Evolutionary conservation across 2,888 invertebrate species (phyloP), one percentile per base, ranked within the genome.

Genomic region (Arrhopalites spinosus): DNA sequence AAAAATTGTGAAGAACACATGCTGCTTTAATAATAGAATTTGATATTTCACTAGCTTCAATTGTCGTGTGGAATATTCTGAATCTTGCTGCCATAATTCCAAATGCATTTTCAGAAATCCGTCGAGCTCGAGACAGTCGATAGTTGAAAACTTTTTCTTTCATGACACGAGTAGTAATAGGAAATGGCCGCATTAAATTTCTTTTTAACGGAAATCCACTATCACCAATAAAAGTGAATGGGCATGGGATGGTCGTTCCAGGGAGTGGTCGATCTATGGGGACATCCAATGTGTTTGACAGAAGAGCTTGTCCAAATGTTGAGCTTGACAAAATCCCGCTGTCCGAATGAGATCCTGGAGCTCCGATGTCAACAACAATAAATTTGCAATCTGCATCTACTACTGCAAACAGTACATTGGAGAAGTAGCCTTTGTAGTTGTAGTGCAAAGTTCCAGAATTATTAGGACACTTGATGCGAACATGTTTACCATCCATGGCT

Each of bases 381-480:
- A n/a, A n/a, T n/a, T n/a, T n/a, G n/a, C n/a, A n/a, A n/a, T 68
- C 27, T 15, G 68, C 68, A n/a, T 68, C 68, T 47, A 45, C 20
- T 2, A 50, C 2, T 27, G 68, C 68, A 2, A 68, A 27, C 7
- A 68, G 43, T 15, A 50, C 68, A 15, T 45, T 11, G 1, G 68
- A 68, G 27, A 68, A 68, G 17, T n/a, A 68, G 13, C 68, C 68
- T n/a, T 20, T 47, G 27, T 50, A 68, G 25, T 68, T 50, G 27
- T 50, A 68, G 15, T 50, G 47, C 1, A n/a, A 1, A 27, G 45
- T 68, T 13, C 50, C 47, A 50, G 68, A 50, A 17, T 68, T 68
- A 13, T 23, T 23, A 1, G 68, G 43, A 43, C 43, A 36, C 11
- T 36, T 36, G 1, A 67, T 45, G 1, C 23, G 1, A 5, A 68